A percentile compares a stretch with the other conserved stretches of the same genome.
Evolutionary conservation across 2,888 invertebrate species (phyloP).

Genomic region (Pherbina coryleti): DNA sequence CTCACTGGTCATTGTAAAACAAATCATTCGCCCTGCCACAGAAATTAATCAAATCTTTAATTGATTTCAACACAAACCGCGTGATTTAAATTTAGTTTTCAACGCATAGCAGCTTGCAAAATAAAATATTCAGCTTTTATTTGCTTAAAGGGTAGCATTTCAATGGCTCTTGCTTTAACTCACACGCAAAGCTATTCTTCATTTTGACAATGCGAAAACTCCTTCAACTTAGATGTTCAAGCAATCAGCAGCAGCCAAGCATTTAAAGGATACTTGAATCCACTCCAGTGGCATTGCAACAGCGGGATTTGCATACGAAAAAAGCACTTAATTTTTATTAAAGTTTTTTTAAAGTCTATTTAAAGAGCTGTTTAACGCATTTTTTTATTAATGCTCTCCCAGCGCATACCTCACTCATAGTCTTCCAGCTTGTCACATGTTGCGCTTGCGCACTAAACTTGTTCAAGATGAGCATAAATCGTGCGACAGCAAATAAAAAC

Average conservation of each 20-base stretch:
- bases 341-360: not conserved
- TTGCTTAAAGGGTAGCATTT: not conserved
- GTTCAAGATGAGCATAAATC: constrained; percentile 21
- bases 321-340: not conserved
- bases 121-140: not conserved
- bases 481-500: constrained; percentile 28
- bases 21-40: constrained; percentile 30
- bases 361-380: not conserved
- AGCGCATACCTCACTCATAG: not conserved
- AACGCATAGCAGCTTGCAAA: not conserved
- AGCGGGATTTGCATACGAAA: not conserved
- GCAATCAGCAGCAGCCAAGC: not conserved
- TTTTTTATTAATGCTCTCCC: not conserved
- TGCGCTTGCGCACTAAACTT: not conserved
- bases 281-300: not conserved
- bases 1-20: constrained; percentile 49
- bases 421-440: not conserved
- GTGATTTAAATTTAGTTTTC: constrained; percentile 48
- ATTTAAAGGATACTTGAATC: not conserved
- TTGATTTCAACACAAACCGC: constrained; percentile 57
- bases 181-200: constrained; percentile 2
- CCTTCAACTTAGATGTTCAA: not conserved
- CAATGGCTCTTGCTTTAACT: too few species aligned
- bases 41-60: constrained; percentile 57
- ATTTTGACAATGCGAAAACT: not conserved